Percentiles rank a stretch among this genome's conserved stretches.
phyloP scores from a whole-genome alignment of 1,140 invertebrate species.

The Reticulitermes speratus region DNA sequence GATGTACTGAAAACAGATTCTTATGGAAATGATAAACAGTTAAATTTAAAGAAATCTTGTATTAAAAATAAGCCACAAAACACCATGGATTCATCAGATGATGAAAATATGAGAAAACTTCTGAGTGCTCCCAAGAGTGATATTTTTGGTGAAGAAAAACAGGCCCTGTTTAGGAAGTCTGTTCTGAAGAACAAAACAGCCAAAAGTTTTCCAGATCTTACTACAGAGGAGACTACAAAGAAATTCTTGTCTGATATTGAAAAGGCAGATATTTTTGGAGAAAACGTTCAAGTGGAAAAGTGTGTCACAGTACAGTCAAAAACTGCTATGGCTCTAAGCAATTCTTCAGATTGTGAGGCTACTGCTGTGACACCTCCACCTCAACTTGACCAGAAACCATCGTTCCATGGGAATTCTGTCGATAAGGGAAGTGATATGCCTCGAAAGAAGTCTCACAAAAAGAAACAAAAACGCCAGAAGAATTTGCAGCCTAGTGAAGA shows the following conservation, averaged over 20 bases:
- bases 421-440: slow-evolving; percentile 28
- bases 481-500: slow-evolving; percentile 47
- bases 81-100: slow-evolving; percentile 38
- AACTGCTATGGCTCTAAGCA: not conserved
- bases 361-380: slow-evolving; percentile 1
- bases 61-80: slow-evolving; percentile 23
- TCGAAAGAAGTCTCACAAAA: slow-evolving; percentile 74
- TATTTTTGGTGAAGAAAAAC: slow-evolving; percentile 23
- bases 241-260: slow-evolving; percentile 25
- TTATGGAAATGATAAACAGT: slow-evolving; percentile 18
- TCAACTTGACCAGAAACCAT: slow-evolving; percentile 21
- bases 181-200: slow-evolving; percentile 21
- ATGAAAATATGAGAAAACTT: slow-evolving; percentile 31
- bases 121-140: slow-evolving; percentile 17
- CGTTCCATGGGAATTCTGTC: slow-evolving; percentile 26
- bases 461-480: slow-evolving; percentile 78
- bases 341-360: not conserved
- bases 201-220: slow-evolving; percentile 24
- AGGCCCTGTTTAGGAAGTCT: slow-evolving; percentile 20
- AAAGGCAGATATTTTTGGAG: slow-evolving; percentile 30
- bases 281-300: not conserved
- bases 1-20: not conserved
- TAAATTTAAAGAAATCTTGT: slow-evolving; percentile 2
- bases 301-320: not conserved
- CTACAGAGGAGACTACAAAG: slow-evolving; percentile 5